Evolutionary conservation across 2,888 invertebrate species (phyloP), one percentile per base, ranked within the genome.

Genomic region (Pristionchus fissidentatus): DNA sequence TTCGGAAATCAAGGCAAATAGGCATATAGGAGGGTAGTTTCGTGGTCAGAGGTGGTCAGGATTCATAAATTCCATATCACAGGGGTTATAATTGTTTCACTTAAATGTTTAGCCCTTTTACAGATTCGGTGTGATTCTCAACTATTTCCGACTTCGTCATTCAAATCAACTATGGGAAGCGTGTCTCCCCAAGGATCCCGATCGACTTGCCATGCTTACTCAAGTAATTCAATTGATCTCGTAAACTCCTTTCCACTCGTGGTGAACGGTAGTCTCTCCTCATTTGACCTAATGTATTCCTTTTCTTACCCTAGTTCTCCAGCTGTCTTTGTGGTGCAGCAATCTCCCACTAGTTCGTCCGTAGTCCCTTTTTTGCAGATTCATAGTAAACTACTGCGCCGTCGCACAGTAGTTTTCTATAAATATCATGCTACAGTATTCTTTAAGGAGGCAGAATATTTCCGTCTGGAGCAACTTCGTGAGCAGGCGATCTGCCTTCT

Each of bases 131-230:
- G 86, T 92, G 35, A 89, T 92, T 60, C 85, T 92, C 29, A 92
- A 92, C 85, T 92, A 90, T 81, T 88, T 92, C 80, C 89, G 92
- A 32, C 87, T 92, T 26, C 84, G 86, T 35, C 83, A 85, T 43
- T 83, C 90, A 10, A 87, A 88, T 46, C 91, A 91, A 79, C 83
- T 90, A 10, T 91, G 91, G 91, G 91, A 91, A 83, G 89, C 90
- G 3, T 91, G 91, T 85, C 86, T 91, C 55, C 91, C 91, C 35
- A 91, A 91, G 83, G 91, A 91, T 80, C 91, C 91, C 19, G 90
- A 90, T 82, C 85, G 89, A 41, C 85, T 90, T 55, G 90, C 90
- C n/a, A 84, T 90, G 83, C 86, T 90, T 13, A 88, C 89, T 3
- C 90, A 90, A 85, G 90, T 90, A 38, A 3, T 10, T 8, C 62